Evolutionary conservation across 2,888 invertebrate genomes (phyloP).

Genomic region (Diaperis boleti): DNA sequence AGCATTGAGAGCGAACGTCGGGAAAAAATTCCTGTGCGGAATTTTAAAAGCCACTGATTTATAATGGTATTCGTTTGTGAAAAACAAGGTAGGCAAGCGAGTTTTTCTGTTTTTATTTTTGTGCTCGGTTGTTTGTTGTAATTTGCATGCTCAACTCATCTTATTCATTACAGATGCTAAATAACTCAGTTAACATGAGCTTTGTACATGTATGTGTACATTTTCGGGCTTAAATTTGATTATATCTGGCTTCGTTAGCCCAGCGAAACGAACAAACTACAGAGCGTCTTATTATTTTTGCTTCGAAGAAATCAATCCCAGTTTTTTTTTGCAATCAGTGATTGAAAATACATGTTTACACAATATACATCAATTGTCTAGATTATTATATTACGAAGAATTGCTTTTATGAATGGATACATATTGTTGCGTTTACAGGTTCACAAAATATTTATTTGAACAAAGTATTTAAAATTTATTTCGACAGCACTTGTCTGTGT

Average conservation of each 20-base stretch:
- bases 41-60: conserved; percentile 34
- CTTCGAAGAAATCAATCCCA: conserved; percentile 8
- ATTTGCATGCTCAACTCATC: conserved; percentile 47
- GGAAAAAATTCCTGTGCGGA: conserved; percentile 16
- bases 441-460: too few species aligned
- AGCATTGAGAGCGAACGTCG: conserved; percentile 6
- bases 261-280: conserved; percentile 26
- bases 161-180: conserved; percentile 50
- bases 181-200: conserved; percentile 43
- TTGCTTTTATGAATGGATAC: too few species aligned
- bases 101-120: conserved; percentile 25
- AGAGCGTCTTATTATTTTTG: conserved; percentile 34
- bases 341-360: conserved; percentile 13
- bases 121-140: conserved; percentile 39
- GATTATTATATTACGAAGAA: too few species aligned
- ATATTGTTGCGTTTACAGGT: too few species aligned
- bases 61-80: conserved; percentile 23
- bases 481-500: too few species aligned
- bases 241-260: conserved; percentile 39
- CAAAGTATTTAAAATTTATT: too few species aligned
- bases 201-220: conserved; percentile 39
- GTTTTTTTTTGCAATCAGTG: conserved; percentile 5
- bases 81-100: conserved; percentile 28
- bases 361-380: not conserved
- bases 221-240: conserved; percentile 39